Percentiles rank a stretch among this genome's conserved stretches.
phyloP scores from a whole-genome alignment of 1,140 invertebrate genomes.

The Dolichoris vasculosae region DNA sequence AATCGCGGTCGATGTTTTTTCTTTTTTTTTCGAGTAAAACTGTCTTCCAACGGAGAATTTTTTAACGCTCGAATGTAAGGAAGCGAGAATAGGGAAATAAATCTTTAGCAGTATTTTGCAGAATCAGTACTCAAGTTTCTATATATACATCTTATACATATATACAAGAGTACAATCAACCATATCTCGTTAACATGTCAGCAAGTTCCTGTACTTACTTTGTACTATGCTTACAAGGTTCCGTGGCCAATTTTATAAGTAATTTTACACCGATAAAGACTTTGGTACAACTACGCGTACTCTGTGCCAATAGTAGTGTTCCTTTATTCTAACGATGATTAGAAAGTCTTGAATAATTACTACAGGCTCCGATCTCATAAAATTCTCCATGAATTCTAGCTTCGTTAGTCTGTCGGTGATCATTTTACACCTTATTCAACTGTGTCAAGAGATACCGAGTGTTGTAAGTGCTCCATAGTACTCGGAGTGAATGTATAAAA shows the following conservation, averaged over 20 bases:
- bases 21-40: background rate
- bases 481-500: background rate
- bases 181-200: background rate
- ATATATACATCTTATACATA: background rate
- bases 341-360: constrained; percentile 10
- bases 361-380: background rate
- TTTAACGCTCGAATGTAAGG: background rate
- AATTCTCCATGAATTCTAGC: constrained; percentile 2
- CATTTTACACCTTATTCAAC: constrained; percentile 7
- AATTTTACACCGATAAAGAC: background rate
- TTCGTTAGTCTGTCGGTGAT: background rate
- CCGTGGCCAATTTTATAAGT: background rate
- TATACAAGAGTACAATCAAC: background rate
- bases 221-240: background rate
- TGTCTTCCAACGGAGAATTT: background rate
- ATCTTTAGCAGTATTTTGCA: background rate
- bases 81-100: background rate
- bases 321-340: background rate
- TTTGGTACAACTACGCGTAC: background rate
- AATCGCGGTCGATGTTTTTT: background rate
- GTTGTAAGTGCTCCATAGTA: background rate
- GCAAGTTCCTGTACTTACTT: background rate
- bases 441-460: background rate
- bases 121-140: background rate
- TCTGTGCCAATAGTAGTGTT: background rate